Base-by-base conservation (phyloP, 2,888 invertebrate species). In the Chymomyza caudatula region DNA sequence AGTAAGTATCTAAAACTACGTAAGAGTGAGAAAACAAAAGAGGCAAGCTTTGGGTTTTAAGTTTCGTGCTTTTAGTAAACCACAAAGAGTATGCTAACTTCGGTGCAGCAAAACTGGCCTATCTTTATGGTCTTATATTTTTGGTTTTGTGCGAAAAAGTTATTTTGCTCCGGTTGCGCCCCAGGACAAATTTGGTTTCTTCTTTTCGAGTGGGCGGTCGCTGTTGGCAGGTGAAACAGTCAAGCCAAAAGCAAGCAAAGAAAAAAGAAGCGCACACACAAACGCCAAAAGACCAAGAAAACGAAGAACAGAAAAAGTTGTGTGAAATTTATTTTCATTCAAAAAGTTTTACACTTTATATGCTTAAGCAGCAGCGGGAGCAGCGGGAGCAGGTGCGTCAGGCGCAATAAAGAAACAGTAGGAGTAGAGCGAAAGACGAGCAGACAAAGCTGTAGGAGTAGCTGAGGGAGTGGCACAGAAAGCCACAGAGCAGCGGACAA, bases 301-400 rank as follows among this genome's bases (percentile, higher is more conserved):
- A 20, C 52, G 37, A 66, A 69, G 43, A 72, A 49, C 62, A 49
- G 42, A 60, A 62, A 51, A 60, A 52, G 49, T 63, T 73, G 73
- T 85, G 71, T 71, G 78, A 86, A 85, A 82, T 86, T 82, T 81
- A 82, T 86, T 86, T 84, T 84, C 82, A 84, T 84, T 86, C 82
- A 84, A 84, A 85, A 86, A 82, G 73, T 84, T 84, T 82, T 74
- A 68, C 69, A 77, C 74, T 77, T 75, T 67, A 70, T 65, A 65
- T 73, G 73, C 51, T 20, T 29, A 57, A 23, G 23, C 11, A n/a
- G 23, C 13, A 23, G 23, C 2, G 25, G 37, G 4, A 42, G 19
- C 42, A 56, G 51, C n/a, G 42, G 19, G 13, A 57, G 37, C 52
- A 22, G 29, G 20, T 51, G 47, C 8, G 19, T 29, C n/a, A 42